These are phyloP conservation scores for Coracias cyanogaster DNA, from an alignment of 2,797 vertebrate species.

Conservation along the genomic window DNA sequence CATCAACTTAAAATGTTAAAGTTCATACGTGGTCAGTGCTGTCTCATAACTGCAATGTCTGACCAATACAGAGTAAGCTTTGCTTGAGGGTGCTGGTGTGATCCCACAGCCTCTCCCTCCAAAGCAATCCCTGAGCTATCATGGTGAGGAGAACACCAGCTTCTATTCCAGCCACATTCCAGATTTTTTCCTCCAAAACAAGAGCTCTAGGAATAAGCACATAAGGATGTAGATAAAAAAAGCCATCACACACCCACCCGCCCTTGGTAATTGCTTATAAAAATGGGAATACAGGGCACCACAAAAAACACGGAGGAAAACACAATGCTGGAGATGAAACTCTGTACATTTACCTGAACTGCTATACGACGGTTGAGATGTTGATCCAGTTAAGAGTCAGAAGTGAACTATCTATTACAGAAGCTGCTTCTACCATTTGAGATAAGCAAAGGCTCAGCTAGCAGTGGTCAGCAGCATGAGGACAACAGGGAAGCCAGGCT, in stretches of 20 bases:
- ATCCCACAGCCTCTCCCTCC: background rate
- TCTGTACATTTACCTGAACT: background rate
- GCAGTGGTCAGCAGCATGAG: background rate
- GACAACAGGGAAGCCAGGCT: background rate
- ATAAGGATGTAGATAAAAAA: background rate
- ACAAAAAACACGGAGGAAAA: background rate
- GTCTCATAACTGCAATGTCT: background rate
- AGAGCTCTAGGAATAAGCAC: background rate
- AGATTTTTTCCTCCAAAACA: background rate
- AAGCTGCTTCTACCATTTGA: background rate
- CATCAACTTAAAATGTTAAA: background rate
- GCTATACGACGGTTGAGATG: background rate
- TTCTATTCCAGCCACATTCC: background rate
- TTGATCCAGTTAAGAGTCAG: background rate
- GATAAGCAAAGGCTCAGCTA: background rate
- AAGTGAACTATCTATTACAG: background rate
- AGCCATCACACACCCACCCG: background rate
- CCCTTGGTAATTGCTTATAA: background rate
- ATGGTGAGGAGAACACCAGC: background rate
- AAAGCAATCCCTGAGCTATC: background rate
- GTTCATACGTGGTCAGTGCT: fast-evolving
- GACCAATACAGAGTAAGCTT: background rate
- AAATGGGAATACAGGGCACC: background rate
- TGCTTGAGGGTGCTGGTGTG: background rate
- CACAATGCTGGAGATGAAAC: background rate